Base-by-base conservation (phyloP, 2,888 invertebrate species). In the Drosophila anomelani region DNA sequence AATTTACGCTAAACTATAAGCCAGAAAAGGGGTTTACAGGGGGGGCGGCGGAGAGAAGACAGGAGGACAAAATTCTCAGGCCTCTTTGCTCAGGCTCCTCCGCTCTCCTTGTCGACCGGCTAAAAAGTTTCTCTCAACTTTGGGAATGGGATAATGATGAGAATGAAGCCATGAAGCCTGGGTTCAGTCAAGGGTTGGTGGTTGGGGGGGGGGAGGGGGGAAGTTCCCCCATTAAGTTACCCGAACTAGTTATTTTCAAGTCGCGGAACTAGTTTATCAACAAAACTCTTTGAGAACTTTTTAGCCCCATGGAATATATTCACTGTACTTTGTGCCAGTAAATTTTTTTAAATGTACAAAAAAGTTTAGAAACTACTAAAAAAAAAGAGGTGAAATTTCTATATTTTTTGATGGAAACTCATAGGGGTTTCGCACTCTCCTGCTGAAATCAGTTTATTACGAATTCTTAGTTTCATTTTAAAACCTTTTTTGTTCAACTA, bases 1-100 rank as follows among this genome's bases (percentile, higher is more conserved):
- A 80, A 76, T 82, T 57, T 77, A 76, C 83, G 80, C 72, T 76
- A 80, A 84, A 78, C 84, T 76, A 75, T 76, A 77, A 5, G 55
- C 72, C 72, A 67, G 56, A 17, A n/a, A 26, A 23, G 1, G 9
- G 9, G n/a, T 15, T 26, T 23, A 13, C 7, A 13, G 13, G 12
- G 44, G 23, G 12, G 5, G 20, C 20, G 1, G 17, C 2, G 10
- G 13, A 26, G 26, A 26, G 5, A 26, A 26, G 26, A 26, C 26
- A 26, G 26, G 26, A 5, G 44, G 23, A 8, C 23, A 26, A 29
- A 29, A 47, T 58, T 49, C 56, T 58, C 44, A 58, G 53, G 63
- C 39, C 61, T 44, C 46, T 10, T 7, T 29, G 29, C 29, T 6
- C 29, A 29, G 29, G 29, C 29, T 15, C 13, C 44, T 26, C 20